Evolutionary conservation across 2,797 vertebrate genomes (phyloP).

Genomic region (Nannoperca obscura): DNA sequence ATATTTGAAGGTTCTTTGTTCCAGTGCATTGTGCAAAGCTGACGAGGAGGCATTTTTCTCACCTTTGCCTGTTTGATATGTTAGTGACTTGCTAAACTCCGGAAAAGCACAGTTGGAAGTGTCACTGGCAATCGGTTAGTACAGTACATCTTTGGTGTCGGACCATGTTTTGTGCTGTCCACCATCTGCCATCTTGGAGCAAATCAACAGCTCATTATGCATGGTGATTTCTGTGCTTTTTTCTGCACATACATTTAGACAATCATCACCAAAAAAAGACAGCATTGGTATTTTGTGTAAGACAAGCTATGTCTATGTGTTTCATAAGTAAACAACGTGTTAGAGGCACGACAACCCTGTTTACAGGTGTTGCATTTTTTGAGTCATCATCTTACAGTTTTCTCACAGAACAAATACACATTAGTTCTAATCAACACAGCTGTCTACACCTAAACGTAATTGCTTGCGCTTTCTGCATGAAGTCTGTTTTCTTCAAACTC

Average conservation of each 20-base stretch:
- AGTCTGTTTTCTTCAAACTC: neutral
- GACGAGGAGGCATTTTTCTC: neutral
- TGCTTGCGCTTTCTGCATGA: neutral
- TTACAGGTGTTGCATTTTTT: neutral
- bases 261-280: too few species aligned
- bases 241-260: neutral
- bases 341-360: neutral
- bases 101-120: neutral
- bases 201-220: neutral
- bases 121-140: neutral
- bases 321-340: neutral
- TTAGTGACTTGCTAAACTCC: neutral
- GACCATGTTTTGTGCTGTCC: neutral
- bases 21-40: neutral
- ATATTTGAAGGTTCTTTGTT: neutral
- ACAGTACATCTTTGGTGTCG: neutral
- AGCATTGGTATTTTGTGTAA: too few species aligned
- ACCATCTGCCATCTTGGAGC: neutral
- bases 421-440: too few species aligned
- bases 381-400: neutral
- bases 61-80: neutral
- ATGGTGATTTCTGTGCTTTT: neutral
- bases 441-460: too few species aligned
- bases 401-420: neutral
- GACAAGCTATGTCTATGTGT: neutral